Base-by-base conservation (phyloP, 2,797 vertebrate genomes). In the Poecilia picta region DNA sequence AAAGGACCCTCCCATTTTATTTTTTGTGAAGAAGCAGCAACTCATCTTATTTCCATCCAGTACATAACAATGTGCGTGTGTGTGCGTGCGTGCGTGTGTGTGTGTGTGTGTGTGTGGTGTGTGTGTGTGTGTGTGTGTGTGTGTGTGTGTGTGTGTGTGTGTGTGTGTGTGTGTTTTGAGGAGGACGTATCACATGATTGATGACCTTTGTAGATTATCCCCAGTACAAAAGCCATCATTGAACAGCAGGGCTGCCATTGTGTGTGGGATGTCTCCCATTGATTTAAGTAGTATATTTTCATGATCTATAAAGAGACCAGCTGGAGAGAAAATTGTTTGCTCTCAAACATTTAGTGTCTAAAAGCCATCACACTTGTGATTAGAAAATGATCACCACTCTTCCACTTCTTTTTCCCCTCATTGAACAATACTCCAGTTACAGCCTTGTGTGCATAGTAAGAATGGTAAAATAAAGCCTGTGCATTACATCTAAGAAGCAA, bases 301-400 rank as follows among this genome's bases (percentile, higher is more conserved):
- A 95, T 94, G 93, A 95, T 95, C 93, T 94, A 95, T 95, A 94
- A 95, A 95, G 90, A 92, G 92, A 88, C 92, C 94, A 95, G 93
- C 92, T 94, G 94, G 89, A 92, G 91, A 91, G 94, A 93, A 93
- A 93, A 93, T 92, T 92, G 91, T 94, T 94, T 93, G 93, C 91
- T 93, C 87, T 92, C 88, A 85, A 93, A 94, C 89, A 90, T 90
- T 94, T 93, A 91, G 89, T 93, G 92, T 92, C 89, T 93, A 89
- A 89, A 91, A 89, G 88, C 91, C 85, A 87, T 85, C 88, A 87
- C 90, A 81, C 81, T 89, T 18, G 36, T 91, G 89, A 94, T 93
- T 93, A 92, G 90, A 85, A 91, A 90, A 89, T 86, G 85, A 91
- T 92, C 88, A 90, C 90, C 74, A 73, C 79, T 83, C 86, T 87